Evolutionary conservation across 2,888 invertebrate species (phyloP).

Genomic region (Netelia inedita): DNA sequence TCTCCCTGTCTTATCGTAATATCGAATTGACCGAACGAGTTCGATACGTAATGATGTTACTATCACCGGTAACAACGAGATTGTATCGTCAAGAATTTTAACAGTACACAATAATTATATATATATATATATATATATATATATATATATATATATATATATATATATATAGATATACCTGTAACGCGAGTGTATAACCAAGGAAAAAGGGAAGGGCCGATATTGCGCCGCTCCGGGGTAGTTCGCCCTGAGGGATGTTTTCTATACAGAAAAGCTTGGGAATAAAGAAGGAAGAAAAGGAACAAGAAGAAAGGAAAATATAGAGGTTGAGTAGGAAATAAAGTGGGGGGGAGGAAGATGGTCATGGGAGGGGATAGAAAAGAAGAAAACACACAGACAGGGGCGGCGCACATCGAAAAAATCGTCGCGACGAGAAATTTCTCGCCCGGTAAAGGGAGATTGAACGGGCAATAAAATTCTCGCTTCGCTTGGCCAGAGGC

Average conservation of each 20-base stretch:
- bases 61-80: constrained; percentile 5
- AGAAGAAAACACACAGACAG: constrained; percentile 58
- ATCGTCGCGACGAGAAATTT: constrained; percentile 69
- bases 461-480: constrained; percentile 76
- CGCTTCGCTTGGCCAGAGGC: constrained; percentile 60
- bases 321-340: constrained; percentile 17
- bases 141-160: background rate
- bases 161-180: background rate
- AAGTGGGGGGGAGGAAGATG: constrained; percentile 43
- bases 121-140: constrained; percentile 9
- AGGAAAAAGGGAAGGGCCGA: background rate
- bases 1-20: background rate
- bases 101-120: no score
- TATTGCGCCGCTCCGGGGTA: constrained; percentile 36
- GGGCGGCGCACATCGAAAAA: constrained; percentile 61
- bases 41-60: background rate
- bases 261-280: constrained; percentile 37
- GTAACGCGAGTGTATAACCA: constrained; percentile 1
- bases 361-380: constrained; percentile 44
- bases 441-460: constrained; percentile 69
- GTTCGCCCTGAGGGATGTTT: constrained; percentile 53
- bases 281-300: constrained; percentile 14
- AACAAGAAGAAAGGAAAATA: constrained; percentile 45
- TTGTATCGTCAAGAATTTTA: no score
- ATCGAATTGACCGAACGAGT: background rate